Percentiles rank a stretch among this genome's conserved stretches.
Evolutionary conservation across 2,888 invertebrate species (phyloP).

Genomic region (Drosophila longiperda): DNA sequence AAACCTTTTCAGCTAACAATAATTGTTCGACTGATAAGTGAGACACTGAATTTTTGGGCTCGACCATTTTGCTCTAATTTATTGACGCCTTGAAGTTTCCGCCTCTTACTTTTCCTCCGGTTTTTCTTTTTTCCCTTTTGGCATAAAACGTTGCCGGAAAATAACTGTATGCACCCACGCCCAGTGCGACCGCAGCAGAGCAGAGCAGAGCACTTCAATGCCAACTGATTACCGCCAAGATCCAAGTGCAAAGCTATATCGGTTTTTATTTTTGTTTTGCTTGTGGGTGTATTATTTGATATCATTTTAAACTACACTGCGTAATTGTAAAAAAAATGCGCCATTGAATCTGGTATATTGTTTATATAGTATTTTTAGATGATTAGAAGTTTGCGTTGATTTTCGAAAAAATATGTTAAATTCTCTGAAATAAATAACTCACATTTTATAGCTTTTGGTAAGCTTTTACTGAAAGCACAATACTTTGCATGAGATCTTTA

Average conservation of each 20-base stretch:
- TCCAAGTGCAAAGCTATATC: constrained; percentile 38
- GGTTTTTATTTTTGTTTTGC: neutral
- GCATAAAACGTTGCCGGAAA: constrained; percentile 20
- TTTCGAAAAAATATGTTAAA: too few species aligned
- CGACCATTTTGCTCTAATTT: constrained; percentile 70
- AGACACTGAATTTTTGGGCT: constrained; percentile 28
- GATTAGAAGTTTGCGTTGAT: too few species aligned
- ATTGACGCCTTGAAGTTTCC: constrained; percentile 63
- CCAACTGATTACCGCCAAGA: constrained; percentile 61
- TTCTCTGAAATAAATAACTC: constrained; percentile 3
- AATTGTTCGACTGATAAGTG: constrained; percentile 72
- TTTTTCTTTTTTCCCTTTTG: neutral
- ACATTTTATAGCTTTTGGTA: neutral
- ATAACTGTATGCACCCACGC: constrained; percentile 54
- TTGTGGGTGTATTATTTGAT: constrained; percentile 41
- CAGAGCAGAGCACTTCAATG: constrained; percentile 28
- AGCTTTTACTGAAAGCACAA: neutral
- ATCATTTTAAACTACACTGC: constrained; percentile 30
- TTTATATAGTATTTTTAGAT: too few species aligned
- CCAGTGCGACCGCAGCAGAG: constrained; percentile 9
- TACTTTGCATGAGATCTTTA: neutral
- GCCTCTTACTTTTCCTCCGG: constrained; percentile 36
- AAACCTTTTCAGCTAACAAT: constrained; percentile 58
- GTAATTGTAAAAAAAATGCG: neutral
- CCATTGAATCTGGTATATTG: too few species aligned